phyloP scores from a whole-genome alignment of 2,888 invertebrate species.

The Euproctis similis region DNA sequence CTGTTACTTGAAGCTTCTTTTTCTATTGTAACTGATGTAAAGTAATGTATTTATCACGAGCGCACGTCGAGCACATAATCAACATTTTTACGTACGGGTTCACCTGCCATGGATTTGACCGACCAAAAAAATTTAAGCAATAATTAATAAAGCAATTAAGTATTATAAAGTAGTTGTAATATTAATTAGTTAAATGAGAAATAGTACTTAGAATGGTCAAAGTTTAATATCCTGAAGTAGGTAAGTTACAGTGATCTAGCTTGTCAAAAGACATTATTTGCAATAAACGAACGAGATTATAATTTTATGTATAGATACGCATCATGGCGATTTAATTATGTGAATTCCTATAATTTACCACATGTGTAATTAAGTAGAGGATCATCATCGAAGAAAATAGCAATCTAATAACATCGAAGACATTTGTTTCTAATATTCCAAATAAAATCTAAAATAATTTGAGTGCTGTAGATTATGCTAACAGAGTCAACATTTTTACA shows the following conservation, averaged over 20 bases:
- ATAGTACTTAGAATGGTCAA: conserved; percentile 26
- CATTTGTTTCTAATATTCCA: too few relatives aligned
- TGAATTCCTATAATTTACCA: too few relatives aligned
- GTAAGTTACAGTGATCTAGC: conserved; percentile 32
- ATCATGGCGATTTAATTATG: too few relatives aligned
- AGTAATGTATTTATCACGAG: conserved; percentile 42
- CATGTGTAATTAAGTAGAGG: too few relatives aligned
- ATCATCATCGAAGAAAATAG: too few relatives aligned
- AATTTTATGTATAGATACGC: conserved; percentile 2
- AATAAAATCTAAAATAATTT: too few relatives aligned
- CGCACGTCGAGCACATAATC: conserved; percentile 60
- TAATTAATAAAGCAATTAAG: conserved; percentile 53
- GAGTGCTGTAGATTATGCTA: too few relatives aligned
- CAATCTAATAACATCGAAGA: too few relatives aligned
- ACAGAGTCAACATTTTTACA: too few relatives aligned
- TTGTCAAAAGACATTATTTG: conserved; percentile 59
- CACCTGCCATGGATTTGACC: conserved; percentile 62
- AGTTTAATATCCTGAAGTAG: conserved; percentile 12
- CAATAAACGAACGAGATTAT: conserved; percentile 21
- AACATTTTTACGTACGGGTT: conserved; percentile 51
- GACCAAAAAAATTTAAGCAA: conserved; percentile 59
- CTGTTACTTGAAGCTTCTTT: conserved; percentile 47
- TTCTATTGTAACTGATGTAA: conserved; percentile 49
- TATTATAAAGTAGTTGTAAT: conserved; percentile 46
- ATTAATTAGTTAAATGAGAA: conserved; percentile 34